Percentiles rank a stretch among this genome's conserved stretches.
phyloP scores from a whole-genome alignment of 2,797 vertebrate species.

The Catamblyrhynchus diadema region DNA sequence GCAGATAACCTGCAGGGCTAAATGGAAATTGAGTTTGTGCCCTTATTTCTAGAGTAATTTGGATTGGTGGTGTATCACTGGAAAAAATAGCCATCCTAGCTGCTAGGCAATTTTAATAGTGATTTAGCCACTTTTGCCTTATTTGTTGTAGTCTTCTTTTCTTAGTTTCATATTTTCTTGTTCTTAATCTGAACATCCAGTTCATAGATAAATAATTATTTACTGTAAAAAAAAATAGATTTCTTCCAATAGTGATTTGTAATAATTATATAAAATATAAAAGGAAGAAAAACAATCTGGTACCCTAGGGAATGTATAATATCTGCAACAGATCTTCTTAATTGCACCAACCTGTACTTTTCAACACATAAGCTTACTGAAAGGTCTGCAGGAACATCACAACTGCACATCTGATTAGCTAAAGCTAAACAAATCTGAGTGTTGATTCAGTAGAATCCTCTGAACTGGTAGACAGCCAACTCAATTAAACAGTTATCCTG shows the following conservation, averaged over 20 bases:
- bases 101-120: neutral
- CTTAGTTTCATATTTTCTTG: neutral
- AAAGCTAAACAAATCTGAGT: neutral
- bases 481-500: neutral
- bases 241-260: neutral
- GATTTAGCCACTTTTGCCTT: neutral
- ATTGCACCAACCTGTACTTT: neutral
- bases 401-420: neutral
- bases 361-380: neutral
- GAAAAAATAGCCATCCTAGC: neutral
- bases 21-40: conserved; percentile 1
- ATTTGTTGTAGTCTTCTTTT: neutral
- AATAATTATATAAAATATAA: neutral
- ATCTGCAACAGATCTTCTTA: neutral
- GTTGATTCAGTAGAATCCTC: neutral
- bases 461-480: neutral
- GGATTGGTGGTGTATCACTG: neutral
- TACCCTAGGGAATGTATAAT: neutral
- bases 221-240: neutral
- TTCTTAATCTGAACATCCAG: neutral
- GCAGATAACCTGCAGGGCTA: neutral
- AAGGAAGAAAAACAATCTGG: neutral
- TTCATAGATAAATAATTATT: neutral
- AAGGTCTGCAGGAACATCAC: neutral
- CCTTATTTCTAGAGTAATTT: neutral